These are phyloP conservation scores for Acromyrmex charruanus DNA, from an alignment of 1,140 invertebrate genomes.

Conservation along the genomic window DNA sequence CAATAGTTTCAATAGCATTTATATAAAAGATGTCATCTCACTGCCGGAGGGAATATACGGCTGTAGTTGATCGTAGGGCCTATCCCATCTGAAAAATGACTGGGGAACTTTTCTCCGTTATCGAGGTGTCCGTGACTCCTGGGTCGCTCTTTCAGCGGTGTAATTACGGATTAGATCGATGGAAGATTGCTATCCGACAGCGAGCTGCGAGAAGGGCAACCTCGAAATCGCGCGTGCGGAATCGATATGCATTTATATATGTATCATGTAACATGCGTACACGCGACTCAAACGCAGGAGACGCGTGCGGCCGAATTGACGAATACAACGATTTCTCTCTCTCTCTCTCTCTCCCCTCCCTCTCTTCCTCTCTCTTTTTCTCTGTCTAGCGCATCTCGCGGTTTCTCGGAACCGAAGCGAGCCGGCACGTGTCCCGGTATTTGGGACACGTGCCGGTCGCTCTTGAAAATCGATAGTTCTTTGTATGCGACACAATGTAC, in stretches of 20 bases:
- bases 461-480: constrained; percentile 69
- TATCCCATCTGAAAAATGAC: constrained; percentile 54
- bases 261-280: constrained; percentile 8
- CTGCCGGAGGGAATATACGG: not conserved
- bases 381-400: constrained; percentile 44
- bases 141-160: constrained; percentile 79
- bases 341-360: not conserved
- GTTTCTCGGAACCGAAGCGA: constrained; percentile 19
- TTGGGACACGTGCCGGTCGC: constrained; percentile 60
- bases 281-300: constrained; percentile 33
- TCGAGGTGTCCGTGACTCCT: constrained; percentile 62
- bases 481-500: constrained; percentile 35
- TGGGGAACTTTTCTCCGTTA: constrained; percentile 51
- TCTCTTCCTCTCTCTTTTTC: not conserved
- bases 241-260: constrained; percentile 59
- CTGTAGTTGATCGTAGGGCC: constrained; percentile 29
- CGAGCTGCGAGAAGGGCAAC: constrained; percentile 69
- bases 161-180: constrained; percentile 82
- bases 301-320: constrained; percentile 45
- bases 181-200: constrained; percentile 70
- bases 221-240: constrained; percentile 65
- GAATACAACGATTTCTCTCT: not conserved
- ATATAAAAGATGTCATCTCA: constrained; percentile 48
- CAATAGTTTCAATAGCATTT: constrained; percentile 44
- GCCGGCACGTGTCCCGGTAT: constrained; percentile 65